Conservation (phyloP, 2,888 invertebrate species). For the Tolmerus cingulatus region DNA sequence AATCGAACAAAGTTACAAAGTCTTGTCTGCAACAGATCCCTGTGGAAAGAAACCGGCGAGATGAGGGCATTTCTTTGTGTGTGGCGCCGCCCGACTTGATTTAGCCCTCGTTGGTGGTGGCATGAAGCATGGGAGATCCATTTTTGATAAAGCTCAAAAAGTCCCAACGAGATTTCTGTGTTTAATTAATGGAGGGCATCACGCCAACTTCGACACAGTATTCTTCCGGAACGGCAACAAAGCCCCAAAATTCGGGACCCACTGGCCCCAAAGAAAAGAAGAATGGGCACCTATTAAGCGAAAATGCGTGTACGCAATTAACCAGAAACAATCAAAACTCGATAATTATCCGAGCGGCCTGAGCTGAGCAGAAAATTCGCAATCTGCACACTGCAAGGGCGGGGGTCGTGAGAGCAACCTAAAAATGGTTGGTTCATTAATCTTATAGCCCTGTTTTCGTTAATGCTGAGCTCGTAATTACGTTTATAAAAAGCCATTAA, state of each 20-base stretch:
- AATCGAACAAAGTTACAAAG: conserved; percentile 12
- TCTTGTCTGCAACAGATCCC: conserved; percentile 14
- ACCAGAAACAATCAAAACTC: conserved; percentile 4
- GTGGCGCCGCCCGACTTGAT: not conserved
- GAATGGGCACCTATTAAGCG: not conserved
- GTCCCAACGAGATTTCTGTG: not conserved
- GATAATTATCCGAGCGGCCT: not conserved
- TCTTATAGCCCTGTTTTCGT: not conserved
- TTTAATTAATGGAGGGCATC: conserved; percentile 1
- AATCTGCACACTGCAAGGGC: not conserved
- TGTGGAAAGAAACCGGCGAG: not conserved
- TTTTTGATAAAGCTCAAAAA: conserved; percentile 19
- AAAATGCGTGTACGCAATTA: conserved; percentile 4
- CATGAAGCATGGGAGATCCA: not conserved
- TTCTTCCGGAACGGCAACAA: not conserved
- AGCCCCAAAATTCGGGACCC: not conserved
- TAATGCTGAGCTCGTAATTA: conserved; percentile 1
- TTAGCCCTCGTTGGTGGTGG: not conserved
- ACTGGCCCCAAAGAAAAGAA: not conserved
- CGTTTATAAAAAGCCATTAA: conserved; percentile 13
- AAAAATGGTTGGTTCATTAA: conserved; percentile 13
- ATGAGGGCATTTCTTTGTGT: not conserved
- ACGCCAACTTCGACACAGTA: not conserved
- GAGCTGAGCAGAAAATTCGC: not conserved
- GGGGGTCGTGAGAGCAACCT: not conserved